These are phyloP conservation scores for Protonibea diacanthus DNA, from an alignment of 2,797 vertebrate genomes.

Conservation along the genomic window DNA sequence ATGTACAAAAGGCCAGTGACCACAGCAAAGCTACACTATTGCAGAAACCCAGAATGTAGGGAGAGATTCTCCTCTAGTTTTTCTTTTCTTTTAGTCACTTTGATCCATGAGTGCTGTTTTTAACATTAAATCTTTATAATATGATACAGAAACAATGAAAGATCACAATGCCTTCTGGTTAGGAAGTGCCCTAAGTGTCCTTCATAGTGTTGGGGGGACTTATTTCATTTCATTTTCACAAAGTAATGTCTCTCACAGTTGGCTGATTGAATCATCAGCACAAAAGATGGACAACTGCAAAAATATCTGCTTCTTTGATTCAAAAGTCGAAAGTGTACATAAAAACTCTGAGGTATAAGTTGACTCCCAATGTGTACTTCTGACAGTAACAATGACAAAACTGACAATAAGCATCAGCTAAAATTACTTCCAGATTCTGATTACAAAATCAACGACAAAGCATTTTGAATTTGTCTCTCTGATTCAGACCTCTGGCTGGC, in stretches of 20 bases:
- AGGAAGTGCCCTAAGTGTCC: neutral
- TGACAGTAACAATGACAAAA: too few relatives aligned
- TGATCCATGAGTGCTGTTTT: too few relatives aligned
- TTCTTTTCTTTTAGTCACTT: neutral
- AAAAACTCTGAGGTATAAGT: too few relatives aligned
- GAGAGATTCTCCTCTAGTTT: neutral
- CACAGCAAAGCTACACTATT: slow-evolving; percentile 66
- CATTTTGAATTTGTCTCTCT: too few relatives aligned
- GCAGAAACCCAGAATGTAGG: slow-evolving; percentile 31
- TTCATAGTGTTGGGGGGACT: neutral
- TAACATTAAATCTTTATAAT: neutral
- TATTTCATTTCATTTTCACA: neutral
- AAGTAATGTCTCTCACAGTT: neutral
- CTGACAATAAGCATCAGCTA: too few relatives aligned
- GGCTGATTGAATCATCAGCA: neutral
- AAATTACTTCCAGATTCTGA: too few relatives aligned
- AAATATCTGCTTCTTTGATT: neutral
- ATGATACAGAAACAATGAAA: neutral
- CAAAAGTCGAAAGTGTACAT: too few relatives aligned
- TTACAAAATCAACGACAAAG: too few relatives aligned
- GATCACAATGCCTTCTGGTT: neutral
- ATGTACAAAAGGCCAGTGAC: slow-evolving; percentile 56
- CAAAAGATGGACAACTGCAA: neutral
- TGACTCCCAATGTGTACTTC: too few relatives aligned
- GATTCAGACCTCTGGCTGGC: too few relatives aligned